Conservation (phyloP, 2,888 invertebrate genomes). For the Hofmannophila pseudospretella region DNA sequence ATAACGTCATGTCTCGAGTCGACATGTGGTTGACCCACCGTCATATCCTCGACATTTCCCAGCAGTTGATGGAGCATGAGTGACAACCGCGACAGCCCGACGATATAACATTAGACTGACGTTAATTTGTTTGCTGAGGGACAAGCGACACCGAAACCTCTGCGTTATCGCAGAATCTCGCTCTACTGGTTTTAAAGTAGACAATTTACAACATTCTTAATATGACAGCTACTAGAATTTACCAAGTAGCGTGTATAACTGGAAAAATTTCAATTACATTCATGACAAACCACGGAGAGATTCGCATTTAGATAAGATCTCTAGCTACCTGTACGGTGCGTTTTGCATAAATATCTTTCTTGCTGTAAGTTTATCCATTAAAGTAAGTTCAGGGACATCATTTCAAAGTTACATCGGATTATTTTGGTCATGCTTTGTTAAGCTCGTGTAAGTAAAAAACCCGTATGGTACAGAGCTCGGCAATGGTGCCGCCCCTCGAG, state of each 20-base stretch:
- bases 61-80: conserved; percentile 77
- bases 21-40: conserved; percentile 72
- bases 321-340: conserved; percentile 20
- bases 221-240: conserved; percentile 65
- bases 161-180: conserved; percentile 59
- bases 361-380: conserved; percentile 14
- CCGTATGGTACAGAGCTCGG: conserved; percentile 36
- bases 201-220: conserved; percentile 59
- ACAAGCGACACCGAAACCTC: conserved; percentile 53
- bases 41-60: conserved; percentile 69
- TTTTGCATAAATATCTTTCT: conserved; percentile 24
- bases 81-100: conserved; percentile 58
- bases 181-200: conserved; percentile 51
- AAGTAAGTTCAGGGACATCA: conserved; percentile 25
- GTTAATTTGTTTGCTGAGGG: conserved; percentile 66
- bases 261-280: conserved; percentile 40
- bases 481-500: conserved; percentile 54
- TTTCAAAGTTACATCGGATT: conserved; percentile 52
- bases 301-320: conserved; percentile 32
- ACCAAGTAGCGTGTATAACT: conserved; percentile 32
- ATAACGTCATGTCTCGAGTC: conserved; percentile 63
- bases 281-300: conserved; percentile 25
- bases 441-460: conserved; percentile 64
- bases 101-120: conserved; percentile 69
- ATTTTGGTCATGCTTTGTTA: conserved; percentile 62